Base-by-base conservation (phyloP, 2,113 vertebrate species). In the Coptodon bakossiorum region DNA sequence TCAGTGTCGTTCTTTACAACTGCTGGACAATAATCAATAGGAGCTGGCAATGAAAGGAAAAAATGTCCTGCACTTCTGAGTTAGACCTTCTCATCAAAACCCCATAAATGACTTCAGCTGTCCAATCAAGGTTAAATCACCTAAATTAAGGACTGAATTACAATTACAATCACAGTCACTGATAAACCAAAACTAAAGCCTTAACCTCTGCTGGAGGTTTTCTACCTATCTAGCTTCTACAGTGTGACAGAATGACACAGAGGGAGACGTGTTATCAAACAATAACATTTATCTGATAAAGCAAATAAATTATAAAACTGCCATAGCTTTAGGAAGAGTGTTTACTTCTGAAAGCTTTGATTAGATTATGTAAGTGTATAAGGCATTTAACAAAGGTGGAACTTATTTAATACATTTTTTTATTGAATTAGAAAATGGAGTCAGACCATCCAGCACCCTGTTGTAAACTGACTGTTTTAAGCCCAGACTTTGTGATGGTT, bases 401-500 rank as follows among this genome's bases (percentile, higher is more conserved):
- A 38, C 17, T 7, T 38, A 7, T 66, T 66, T 38, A 63, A 63
- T 38, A 38, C 6, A 22, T 38, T 66, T 38, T n/a, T 66, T 6
- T 38, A 66, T 5, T 66, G 61, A 66, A 66, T 13, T 66, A 40
- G 63, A 68, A 68, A 40, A 3, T 7, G 11, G 5, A 8, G n/a
- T 11, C 19, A 38, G 10, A 38, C 14, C 63, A 9, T 43, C 1
- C 19, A 2, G 66, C n/a, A 43, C 10, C 10, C 1, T 9, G 27
- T 3, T 66, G 34, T 3, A 1, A 66, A 66, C n/a, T 0, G 5
- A 71, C 36, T 5, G 11, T 14, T 63, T 17, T 57, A 13, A 27
- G 9, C 82, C 3, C 56, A 22, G 43, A 9, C 54, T 71, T 22
- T 81, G 45, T 52, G 87, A 82, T 83, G 88, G 73, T 48, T 80